Conservation (phyloP, 2,888 invertebrate genomes). For the Meiosimyza platycephala region DNA sequence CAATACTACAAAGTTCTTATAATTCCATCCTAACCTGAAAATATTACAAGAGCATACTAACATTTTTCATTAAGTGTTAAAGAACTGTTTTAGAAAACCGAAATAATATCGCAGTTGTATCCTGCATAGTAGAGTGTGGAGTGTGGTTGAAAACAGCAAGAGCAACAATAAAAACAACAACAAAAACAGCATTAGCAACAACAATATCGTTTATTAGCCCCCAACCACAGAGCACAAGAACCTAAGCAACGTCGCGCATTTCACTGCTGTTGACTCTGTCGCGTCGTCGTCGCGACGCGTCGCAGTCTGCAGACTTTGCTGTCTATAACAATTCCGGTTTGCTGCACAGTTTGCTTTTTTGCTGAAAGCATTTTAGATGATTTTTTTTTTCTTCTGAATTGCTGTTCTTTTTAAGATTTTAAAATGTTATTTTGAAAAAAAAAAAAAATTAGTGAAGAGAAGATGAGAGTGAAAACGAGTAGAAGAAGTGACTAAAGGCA, state of each 20-base stretch:
- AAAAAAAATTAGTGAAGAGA: no score
- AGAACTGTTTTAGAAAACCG: conserved; percentile 23
- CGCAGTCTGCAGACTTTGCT: conserved; percentile 4
- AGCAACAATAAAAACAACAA: background rate
- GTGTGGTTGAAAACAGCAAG: conserved; percentile 1
- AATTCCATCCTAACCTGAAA: background rate
- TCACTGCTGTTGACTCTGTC: conserved; percentile 22
- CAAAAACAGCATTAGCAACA: conserved; percentile 7
- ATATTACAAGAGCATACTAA: background rate
- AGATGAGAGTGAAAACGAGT: no score
- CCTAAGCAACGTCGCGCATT: conserved; percentile 24
- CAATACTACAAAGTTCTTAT: no score
- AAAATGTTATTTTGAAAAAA: no score
- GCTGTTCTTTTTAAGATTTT: background rate
- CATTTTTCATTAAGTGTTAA: conserved; percentile 6
- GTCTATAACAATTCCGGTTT: conserved; percentile 36
- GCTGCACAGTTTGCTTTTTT: conserved; percentile 4
- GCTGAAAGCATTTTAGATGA: conserved; percentile 10
- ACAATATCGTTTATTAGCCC: conserved; percentile 25
- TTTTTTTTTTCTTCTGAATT: background rate
- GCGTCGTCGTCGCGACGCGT: background rate
- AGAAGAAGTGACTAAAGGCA: no score
- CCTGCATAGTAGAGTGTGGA: conserved; percentile 19
- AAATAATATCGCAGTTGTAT: conserved; percentile 16
- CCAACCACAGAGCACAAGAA: background rate